Evolutionary conservation across 2,888 invertebrate species (phyloP), one percentile per base, ranked within the genome.

Genomic region (Crocallis elinguaria): DNA sequence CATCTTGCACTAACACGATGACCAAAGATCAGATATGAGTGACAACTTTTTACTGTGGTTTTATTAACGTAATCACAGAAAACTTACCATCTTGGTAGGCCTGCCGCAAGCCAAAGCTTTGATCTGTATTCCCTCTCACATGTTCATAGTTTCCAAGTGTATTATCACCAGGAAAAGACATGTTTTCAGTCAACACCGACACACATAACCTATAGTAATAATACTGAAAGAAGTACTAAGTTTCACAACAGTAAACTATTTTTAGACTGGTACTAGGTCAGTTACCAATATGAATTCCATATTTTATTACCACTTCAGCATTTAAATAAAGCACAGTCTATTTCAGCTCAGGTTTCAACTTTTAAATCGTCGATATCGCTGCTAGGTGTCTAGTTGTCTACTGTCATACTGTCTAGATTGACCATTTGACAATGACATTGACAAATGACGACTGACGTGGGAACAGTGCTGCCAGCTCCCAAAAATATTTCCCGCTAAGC

Each of bases 61-160:
- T 7, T 21, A 45, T 14, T 39, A 49, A 36, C 35, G 11, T 49
- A 37, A 14, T 56, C 6, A 59, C 55, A 51, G 39, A 33, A 51
- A 60, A 60, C 82, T 82, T 63, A 89, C 89, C 88, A 63, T 85
- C 71, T 46, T 78, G 69, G 56, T 77, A 88, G 0, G 88, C 86
- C 60, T 85, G 77, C 14, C 74, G 75, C 37, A 87, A 69, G 2
- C 82, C 75, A 19, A 66, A 66, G 14, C 65, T 66, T 33, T 68
- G 68, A 14, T 65, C 62, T n/a, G 63, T 62, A 45, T 71, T 68
- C 29, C 68, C 72, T 49, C 73, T 71, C 37, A 66, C 64, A 29
- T 59, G 61, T 58, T 75, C 80, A 49, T 79, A 71, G 49, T 72
- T 74, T 42, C 66, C 64, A 60, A 71, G 69, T 23, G 68, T 67